These are phyloP conservation scores for Gambelia wislizenii DNA, from an alignment of 2,797 vertebrate species.

Conservation along the genomic window DNA sequence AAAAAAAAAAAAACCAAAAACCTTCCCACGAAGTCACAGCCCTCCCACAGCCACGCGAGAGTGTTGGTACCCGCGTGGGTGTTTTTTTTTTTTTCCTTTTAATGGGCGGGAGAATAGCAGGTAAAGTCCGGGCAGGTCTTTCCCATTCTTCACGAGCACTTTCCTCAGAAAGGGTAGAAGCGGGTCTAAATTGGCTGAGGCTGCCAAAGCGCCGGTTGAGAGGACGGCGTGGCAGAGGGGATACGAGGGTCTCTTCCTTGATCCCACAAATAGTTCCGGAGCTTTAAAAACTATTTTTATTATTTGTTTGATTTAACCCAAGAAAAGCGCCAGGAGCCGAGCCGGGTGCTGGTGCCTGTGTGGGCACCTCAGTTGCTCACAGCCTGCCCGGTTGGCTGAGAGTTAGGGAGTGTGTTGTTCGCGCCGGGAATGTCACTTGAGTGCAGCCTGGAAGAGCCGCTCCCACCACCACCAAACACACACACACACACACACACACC, in stretches of 20 bases:
- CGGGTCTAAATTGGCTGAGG: not conserved
- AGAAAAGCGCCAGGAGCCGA: not conserved
- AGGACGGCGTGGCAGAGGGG: not conserved
- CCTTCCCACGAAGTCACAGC: no score
- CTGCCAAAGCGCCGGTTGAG: no score
- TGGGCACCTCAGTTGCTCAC: slow-evolving; percentile 12
- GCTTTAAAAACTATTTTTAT: no score
- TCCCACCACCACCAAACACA: not conserved
- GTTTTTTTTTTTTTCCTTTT: not conserved
- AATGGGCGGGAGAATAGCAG: not conserved
- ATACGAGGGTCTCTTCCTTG: not conserved
- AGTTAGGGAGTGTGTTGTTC: slow-evolving; percentile 13
- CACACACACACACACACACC: not conserved
- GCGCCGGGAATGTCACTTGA: slow-evolving; percentile 54
- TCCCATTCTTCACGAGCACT: not conserved
- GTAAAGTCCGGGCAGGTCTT: not conserved
- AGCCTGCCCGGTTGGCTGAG: not conserved
- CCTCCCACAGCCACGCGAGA: no score
- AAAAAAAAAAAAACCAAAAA: no score
- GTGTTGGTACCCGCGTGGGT: not conserved
- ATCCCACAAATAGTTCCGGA: not conserved
- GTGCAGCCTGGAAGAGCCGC: slow-evolving; percentile 32
- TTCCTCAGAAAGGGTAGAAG: not conserved
- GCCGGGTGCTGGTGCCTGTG: not conserved
- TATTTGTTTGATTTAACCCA: not conserved